A percentile compares a stretch with the other conserved stretches of the same genome.
phyloP scores from a whole-genome alignment of 2,113 vertebrate genomes.

The Pachycephala philippinensis region DNA sequence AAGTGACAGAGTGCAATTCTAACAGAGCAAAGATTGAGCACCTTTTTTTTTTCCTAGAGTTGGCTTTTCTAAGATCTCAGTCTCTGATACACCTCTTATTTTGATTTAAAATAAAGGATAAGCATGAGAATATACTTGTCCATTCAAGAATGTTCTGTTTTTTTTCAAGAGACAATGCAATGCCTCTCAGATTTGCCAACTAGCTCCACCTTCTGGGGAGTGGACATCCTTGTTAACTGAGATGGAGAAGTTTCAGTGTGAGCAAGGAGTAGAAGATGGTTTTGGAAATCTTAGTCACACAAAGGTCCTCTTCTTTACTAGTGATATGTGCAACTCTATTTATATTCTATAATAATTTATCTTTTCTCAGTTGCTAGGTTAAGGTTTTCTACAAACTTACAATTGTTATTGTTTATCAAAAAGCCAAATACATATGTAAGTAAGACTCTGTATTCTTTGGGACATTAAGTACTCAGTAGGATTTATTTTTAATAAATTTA shows the following conservation, averaged over 20 bases:
- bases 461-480: background rate
- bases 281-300: background rate
- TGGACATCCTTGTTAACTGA: background rate
- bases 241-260: background rate
- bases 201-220: constrained; percentile 68
- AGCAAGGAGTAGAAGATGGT: background rate
- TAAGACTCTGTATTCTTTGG: background rate
- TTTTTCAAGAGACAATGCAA: background rate
- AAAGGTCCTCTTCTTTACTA: background rate
- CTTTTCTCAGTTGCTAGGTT: background rate
- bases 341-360: background rate
- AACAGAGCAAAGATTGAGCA: background rate
- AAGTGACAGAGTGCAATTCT: background rate
- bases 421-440: background rate
- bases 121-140: background rate
- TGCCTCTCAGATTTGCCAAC: constrained; percentile 12
- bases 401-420: background rate
- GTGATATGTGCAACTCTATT: background rate
- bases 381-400: background rate
- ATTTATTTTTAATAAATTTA: background rate
- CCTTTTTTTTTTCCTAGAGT: background rate
- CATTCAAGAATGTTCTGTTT: background rate
- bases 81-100: background rate
- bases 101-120: background rate
- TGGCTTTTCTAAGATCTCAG: background rate